phyloP scores from a whole-genome alignment of 1,140 invertebrate genomes.

The Melitaea cinxia region DNA sequence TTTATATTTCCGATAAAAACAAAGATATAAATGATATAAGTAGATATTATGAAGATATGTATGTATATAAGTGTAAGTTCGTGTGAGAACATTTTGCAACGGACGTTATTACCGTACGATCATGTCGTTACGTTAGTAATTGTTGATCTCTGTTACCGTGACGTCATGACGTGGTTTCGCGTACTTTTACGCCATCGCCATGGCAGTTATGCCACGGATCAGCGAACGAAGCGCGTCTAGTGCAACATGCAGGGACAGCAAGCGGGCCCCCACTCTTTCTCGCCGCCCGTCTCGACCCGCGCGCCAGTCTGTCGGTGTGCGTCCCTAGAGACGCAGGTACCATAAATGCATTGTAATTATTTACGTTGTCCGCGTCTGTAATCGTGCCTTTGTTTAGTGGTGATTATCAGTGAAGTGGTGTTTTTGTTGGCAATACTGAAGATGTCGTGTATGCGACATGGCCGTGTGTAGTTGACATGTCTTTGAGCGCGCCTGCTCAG shows the following conservation, averaged over 20 bases:
- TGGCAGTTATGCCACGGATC: constrained; percentile 41
- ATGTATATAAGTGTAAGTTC: constrained; percentile 25
- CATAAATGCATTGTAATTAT: constrained; percentile 50
- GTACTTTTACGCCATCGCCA: constrained; percentile 33
- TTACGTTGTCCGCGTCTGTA: constrained; percentile 41
- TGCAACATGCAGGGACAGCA: constrained; percentile 72
- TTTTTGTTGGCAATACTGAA: constrained; percentile 52
- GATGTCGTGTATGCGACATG: constrained; percentile 68
- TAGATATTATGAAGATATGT: no score
- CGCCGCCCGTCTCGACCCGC: constrained; percentile 52
- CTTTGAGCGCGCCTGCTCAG: constrained; percentile 75
- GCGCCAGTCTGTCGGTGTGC: constrained; percentile 73
- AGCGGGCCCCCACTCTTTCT: constrained; percentile 67
- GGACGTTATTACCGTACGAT: constrained; percentile 15
- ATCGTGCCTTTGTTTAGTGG: constrained; percentile 71
- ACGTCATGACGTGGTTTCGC: constrained; percentile 42
- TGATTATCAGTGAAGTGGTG: constrained; percentile 61
- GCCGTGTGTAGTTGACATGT: constrained; percentile 79
- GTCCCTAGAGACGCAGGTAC: constrained; percentile 71
- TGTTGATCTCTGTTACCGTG: constrained; percentile 39
- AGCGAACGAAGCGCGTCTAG: constrained; percentile 54
- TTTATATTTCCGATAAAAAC: no score
- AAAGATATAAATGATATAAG: no score
- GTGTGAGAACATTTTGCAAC: constrained; percentile 15
- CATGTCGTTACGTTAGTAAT: constrained; percentile 12